Base-by-base conservation (phyloP, 1,140 invertebrate species). In the silkworm (Bombyx mori) region DNA sequence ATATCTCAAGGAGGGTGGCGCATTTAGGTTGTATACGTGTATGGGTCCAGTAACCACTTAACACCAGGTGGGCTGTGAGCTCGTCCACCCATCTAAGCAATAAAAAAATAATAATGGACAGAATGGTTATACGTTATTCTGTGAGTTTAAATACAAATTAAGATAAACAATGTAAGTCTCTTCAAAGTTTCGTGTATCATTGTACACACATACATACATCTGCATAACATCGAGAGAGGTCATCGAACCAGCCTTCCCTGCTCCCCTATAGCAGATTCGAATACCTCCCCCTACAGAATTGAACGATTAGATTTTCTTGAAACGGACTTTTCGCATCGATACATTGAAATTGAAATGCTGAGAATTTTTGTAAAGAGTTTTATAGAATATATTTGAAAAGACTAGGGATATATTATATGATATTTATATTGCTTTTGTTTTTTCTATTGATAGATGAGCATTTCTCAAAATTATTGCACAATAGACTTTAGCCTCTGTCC, bases 241-340 rank as follows among this genome's bases (percentile, higher is more conserved):
- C 77, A 76, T 75, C 71, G 69, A 80, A 77, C 80, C 68, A 62
- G 54, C 55, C 55, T 57, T 72, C 74, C 71, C 55, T 53, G 63
- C 52, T 65, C 68, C 69, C 68, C 71, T 67, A 78, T 76, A 76
- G 69, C 69, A 69, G 73, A 79, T 79, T 75, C 79, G 75, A 81
- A 81, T 83, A 81, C 74, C 72, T 55, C 58, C n/a, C 72, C 66
- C 68, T 67, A 63, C 12, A 60, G 60, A 68, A 68, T 71, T 79
- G 66, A 54, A 69, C 62, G 64, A 73, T 79, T 76, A 76, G 60
- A 73, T 72, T 73, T 71, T 72, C 63, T 57, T 53, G 57, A 54
- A 61, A 65, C 52, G 55, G 50, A 46, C 51, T 46, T 58, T 35
- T 10, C 53, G 62, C 59, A 22, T 18, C 12, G 12, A 49, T 49